These are phyloP conservation scores for Anorthoa munda DNA, from an alignment of 2,888 invertebrate species.

Conservation along the genomic window DNA sequence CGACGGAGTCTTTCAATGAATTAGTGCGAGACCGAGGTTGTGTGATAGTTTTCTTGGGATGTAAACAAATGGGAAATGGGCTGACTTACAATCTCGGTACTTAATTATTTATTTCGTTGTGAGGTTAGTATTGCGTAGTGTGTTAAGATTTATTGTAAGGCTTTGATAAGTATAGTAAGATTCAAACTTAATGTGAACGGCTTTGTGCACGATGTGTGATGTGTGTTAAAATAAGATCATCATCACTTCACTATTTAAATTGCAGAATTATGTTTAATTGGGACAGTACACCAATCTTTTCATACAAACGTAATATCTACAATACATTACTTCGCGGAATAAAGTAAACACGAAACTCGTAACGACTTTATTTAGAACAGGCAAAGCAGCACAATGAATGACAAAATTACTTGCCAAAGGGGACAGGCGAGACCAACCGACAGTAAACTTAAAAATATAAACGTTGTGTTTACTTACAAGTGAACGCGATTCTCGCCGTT, in stretches of 20 bases:
- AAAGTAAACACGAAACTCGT: slow-evolving; percentile 30
- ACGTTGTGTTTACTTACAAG: slow-evolving; percentile 65
- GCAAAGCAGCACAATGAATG: slow-evolving; percentile 45
- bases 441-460: slow-evolving; percentile 68
- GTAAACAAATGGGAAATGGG: slow-evolving; percentile 14
- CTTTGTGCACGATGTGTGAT: too few species aligned
- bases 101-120: not conserved
- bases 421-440: slow-evolving; percentile 37
- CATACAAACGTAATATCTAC: not conserved
- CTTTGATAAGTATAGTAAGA: not conserved
- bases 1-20: slow-evolving; percentile 45
- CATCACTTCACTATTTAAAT: not conserved
- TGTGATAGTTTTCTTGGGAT: slow-evolving; percentile 44
- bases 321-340: slow-evolving; percentile 10
- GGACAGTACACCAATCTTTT: not conserved
- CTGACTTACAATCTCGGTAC: slow-evolving; percentile 1
- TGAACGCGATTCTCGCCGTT: slow-evolving; percentile 60
- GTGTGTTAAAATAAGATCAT: not conserved
- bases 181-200: too few species aligned
- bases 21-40: slow-evolving; percentile 47
- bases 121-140: not conserved
- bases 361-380: slow-evolving; percentile 35
- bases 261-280: not conserved
- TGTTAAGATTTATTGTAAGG: not conserved
- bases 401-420: slow-evolving; percentile 43